phyloP scores from a whole-genome alignment of 2,888 invertebrate species.

The Troides aeacus region DNA sequence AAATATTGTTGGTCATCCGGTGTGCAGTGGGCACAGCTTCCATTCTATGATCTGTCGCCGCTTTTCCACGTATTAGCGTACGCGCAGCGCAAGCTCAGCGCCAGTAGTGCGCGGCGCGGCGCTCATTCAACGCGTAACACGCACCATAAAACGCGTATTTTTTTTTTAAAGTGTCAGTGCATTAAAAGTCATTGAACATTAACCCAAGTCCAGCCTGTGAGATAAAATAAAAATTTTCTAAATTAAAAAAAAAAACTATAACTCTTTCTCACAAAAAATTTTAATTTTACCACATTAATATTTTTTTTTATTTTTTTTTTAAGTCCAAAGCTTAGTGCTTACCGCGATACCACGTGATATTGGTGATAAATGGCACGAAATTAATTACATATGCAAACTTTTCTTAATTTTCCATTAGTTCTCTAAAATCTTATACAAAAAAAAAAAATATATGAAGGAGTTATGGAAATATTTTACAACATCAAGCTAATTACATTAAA shows the following conservation, averaged over 20 bases:
- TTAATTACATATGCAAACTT: background rate
- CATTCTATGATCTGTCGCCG: constrained; percentile 38
- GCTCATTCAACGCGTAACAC: constrained; percentile 54
- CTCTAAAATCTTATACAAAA: background rate
- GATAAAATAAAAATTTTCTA: background rate
- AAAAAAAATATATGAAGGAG: no score
- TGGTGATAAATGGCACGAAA: no score
- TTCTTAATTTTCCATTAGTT: background rate
- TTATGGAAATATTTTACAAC: no score
- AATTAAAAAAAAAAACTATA: background rate
- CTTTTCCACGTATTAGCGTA: constrained; percentile 69
- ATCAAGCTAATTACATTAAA: no score
- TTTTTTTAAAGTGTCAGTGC: constrained; percentile 23
- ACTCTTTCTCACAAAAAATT: background rate
- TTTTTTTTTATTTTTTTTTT: background rate
- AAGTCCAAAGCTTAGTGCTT: no score
- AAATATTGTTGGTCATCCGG: constrained; percentile 3
- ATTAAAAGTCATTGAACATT: constrained; percentile 2
- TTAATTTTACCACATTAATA: background rate
- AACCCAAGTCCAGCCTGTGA: background rate
- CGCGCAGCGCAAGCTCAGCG: constrained; percentile 54
- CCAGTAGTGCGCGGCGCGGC: constrained; percentile 68
- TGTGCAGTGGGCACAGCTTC: constrained; percentile 32
- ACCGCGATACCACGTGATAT: no score
- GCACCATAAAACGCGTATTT: constrained; percentile 15